Conservation (phyloP, 2,113 vertebrate species). For the Percopsis transmontana region DNA sequence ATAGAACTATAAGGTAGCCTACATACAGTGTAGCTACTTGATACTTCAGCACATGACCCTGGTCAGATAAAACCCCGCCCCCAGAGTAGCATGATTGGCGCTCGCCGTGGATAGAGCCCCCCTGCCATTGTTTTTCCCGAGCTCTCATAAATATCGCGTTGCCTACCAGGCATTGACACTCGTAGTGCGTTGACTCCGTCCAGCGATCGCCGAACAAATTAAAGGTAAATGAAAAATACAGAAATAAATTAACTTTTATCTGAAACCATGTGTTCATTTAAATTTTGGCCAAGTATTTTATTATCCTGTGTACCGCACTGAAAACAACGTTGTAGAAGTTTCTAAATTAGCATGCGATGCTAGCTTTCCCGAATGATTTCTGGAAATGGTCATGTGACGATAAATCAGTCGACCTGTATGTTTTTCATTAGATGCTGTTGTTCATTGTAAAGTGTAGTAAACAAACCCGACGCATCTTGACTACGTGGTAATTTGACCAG, state of each 20-base stretch:
- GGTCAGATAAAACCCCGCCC: slow-evolving; percentile 34
- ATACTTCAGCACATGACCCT: slow-evolving; percentile 20
- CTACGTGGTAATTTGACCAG: neutral
- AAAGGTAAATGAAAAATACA: slow-evolving; percentile 34
- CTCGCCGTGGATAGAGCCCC: neutral
- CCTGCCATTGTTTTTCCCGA: neutral
- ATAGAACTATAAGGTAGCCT: too few relatives aligned
- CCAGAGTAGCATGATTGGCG: slow-evolving; percentile 52
- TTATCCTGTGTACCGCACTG: rapidly evolving
- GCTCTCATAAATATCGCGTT: slow-evolving; percentile 37
- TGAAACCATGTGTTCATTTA: neutral
- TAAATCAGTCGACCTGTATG: too few relatives aligned
- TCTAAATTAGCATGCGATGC: too few relatives aligned
- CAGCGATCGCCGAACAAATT: neutral
- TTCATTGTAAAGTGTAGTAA: neutral
- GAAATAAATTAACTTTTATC: neutral
- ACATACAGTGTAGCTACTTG: neutral
- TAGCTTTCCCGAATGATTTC: neutral
- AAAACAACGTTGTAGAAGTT: too few relatives aligned
- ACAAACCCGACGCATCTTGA: neutral
- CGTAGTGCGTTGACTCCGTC: neutral
- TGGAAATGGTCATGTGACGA: too few relatives aligned
- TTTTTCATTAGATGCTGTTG: neutral
- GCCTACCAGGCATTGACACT: too few relatives aligned
- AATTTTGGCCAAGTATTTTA: rapidly evolving